Base-by-base conservation (phyloP, 1,140 invertebrate genomes). In the Atta colombica region DNA sequence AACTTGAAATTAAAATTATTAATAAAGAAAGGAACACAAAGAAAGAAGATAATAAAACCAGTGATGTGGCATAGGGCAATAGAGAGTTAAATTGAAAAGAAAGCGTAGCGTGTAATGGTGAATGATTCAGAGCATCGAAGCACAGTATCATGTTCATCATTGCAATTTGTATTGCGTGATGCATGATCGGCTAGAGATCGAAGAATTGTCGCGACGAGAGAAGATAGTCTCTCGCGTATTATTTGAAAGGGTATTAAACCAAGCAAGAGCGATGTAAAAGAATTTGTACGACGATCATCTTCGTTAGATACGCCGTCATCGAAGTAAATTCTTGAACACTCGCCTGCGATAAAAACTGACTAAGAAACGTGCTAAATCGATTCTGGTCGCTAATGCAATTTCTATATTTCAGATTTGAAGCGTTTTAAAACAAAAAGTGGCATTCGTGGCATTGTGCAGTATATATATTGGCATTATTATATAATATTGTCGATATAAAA, bases 211-310 rank as follows among this genome's bases (percentile, higher is more conserved):
- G 39, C 68, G 45, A 18, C 69, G 51, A 74, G 10, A 31, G 71
- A 55, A n/a, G 25, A 53, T 14, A 25, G 5, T 74, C 18, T 53
- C 49, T 68, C 35, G 49, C 49, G 71, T 53, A n/a, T 74, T 51
- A 53, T 53, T 74, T 55, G 49, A 75, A 35, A 58, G 18, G 28
- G 28, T 74, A 53, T 58, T 21, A 21, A 39, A 58, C n/a, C 53
- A 18, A 75, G 72, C 72, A 16, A 58, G 25, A 55, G 71, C 53
- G 72, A 31, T 53, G 69, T 28, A n/a, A 72, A 53, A 51, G 69
- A 72, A 31, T 51, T 72, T 72, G 49, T 72, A 72, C 25, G 69
- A 72, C 69, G 69, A 72, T 49, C 31, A 51, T 72, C 45, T 31
- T 49, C 25, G 45, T 72, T 31, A 28, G 69, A 72, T 51, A 49